phyloP scores from a whole-genome alignment of 1,140 invertebrate genomes.

The Agraylea sexmaculata region DNA sequence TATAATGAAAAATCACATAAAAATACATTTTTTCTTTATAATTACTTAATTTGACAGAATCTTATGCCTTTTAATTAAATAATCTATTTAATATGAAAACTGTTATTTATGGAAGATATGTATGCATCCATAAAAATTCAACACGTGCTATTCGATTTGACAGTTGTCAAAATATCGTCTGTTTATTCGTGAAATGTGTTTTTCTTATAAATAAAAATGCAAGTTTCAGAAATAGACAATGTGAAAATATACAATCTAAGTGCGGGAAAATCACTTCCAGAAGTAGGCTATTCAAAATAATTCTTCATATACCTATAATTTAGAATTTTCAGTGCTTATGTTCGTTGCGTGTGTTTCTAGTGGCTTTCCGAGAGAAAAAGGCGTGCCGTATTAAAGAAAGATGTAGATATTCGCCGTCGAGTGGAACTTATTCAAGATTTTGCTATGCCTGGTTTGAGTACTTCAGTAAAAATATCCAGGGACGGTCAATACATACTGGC shows the following conservation, averaged over 20 bases:
- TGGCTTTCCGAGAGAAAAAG: constrained; percentile 89
- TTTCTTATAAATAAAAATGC: constrained; percentile 42
- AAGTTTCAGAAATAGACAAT: constrained; percentile 79
- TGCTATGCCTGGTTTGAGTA: constrained; percentile 94
- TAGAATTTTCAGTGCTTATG: not conserved
- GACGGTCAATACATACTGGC: constrained; percentile 90
- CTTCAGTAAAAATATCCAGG: constrained; percentile 69
- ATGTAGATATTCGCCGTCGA: constrained; percentile 77
- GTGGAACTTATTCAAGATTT: constrained; percentile 99
- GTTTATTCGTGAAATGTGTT: not conserved
- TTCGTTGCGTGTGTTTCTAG: constrained; percentile 41
- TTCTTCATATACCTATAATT: constrained; percentile 14
- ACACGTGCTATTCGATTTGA: constrained; percentile 5
- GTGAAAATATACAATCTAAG: constrained; percentile 97
- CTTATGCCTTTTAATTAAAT: too few relatives aligned
- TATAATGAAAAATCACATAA: too few relatives aligned
- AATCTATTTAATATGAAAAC: too few relatives aligned
- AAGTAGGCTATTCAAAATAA: constrained; percentile 53
- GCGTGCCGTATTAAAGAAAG: constrained; percentile 74
- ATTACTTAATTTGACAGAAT: too few relatives aligned
- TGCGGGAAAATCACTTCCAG: constrained; percentile 90
- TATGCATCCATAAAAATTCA: constrained; percentile 1
- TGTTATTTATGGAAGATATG: not conserved
- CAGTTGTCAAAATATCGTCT: not conserved
- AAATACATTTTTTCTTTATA: too few relatives aligned